phyloP scores from a whole-genome alignment of 2,888 invertebrate species.

The Drosophila subsilvestris region DNA sequence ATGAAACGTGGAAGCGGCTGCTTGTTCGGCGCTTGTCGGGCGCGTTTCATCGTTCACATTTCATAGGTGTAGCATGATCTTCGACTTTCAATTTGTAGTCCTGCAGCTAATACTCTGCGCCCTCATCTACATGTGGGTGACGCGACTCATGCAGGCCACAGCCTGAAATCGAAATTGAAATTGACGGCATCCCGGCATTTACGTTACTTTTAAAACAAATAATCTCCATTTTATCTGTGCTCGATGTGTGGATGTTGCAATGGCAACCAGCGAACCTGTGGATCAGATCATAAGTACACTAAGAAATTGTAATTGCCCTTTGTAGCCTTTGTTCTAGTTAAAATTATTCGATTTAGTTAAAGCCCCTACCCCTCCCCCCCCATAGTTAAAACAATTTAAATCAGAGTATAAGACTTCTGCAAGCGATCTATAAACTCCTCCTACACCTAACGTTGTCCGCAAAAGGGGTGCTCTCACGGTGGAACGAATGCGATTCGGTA shows the following conservation, averaged over 20 bases:
- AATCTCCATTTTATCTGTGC: slow-evolving; percentile 68
- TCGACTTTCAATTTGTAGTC: slow-evolving; percentile 74
- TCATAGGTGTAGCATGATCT: slow-evolving; percentile 66
- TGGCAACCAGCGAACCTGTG: slow-evolving; percentile 37
- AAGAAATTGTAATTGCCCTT: slow-evolving; percentile 10
- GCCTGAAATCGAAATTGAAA: slow-evolving; percentile 10
- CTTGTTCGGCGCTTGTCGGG: slow-evolving; percentile 76
- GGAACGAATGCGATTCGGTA: slow-evolving; percentile 15
- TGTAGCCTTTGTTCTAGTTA: slow-evolving; percentile 40
- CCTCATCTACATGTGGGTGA: slow-evolving; percentile 65
- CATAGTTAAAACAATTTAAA: slow-evolving; percentile 33
- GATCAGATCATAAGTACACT: slow-evolving; percentile 15
- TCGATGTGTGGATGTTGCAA: slow-evolving; percentile 61
- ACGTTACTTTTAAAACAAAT: slow-evolving; percentile 52
- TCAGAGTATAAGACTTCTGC: slow-evolving; percentile 49
- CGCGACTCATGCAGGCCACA: slow-evolving; percentile 44
- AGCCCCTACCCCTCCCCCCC: not conserved
- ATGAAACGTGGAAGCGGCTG: slow-evolving; percentile 81
- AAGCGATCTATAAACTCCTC: slow-evolving; percentile 27
- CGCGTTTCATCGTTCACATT: slow-evolving; percentile 76
- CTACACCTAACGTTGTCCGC: slow-evolving; percentile 3
- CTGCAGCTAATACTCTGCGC: slow-evolving; percentile 71
- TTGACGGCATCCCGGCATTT: slow-evolving; percentile 69
- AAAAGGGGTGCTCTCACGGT: slow-evolving; percentile 1
- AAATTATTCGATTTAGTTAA: slow-evolving; percentile 40